Evolutionary conservation across 2,113 vertebrate species (phyloP), one percentile per base, ranked within the genome.

Genomic region (Zingel zingel): DNA sequence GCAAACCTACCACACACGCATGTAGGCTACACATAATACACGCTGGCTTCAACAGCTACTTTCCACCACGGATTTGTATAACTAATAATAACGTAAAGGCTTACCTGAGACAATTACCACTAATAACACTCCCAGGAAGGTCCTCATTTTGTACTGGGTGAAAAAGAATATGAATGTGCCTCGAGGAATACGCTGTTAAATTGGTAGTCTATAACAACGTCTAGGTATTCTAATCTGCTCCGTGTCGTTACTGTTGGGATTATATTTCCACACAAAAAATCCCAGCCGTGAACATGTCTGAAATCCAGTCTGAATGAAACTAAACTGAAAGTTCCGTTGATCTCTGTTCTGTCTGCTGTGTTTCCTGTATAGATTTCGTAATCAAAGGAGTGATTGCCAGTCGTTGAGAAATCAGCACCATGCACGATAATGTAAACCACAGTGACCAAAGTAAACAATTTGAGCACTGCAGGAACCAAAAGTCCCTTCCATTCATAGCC

Each of bases 31-130:
- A 27, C 27, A 27, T 27, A 27, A 27, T 27, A 27, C 27, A 27
- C 27, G 27, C 27, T 33, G 30, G 30, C 30, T 5, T 0, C 30
- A 33, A 33, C 30, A 33, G 30, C 39, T 39, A 39, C 39, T 39
- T 39, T 43, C 39, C 9, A 43, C 9, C 39, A 43, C 39, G 2
- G 39, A 11, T 10, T 43, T 43, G 11, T 0, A 43, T 11, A 43
- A 43, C 39, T 39, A 2, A 43, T 7, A 73, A 58, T 59, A 10
- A 47, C 6, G 0, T 6, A 11, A n/a, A 25, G 5, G 2, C 76
- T 81, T 73, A 91, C 90, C 90, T 4, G 79, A 73, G n/a, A 77
- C 84, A 64, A 19, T 3, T 10, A 63, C 6, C 58, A 83, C 15
- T 0, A 82, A 5, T 0, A 82, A 6, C 7, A 74, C 0, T n/a